These are phyloP conservation scores for Stegodyphus mimosarum DNA, from an alignment of 1,140 invertebrate species.

Conservation along the genomic window DNA sequence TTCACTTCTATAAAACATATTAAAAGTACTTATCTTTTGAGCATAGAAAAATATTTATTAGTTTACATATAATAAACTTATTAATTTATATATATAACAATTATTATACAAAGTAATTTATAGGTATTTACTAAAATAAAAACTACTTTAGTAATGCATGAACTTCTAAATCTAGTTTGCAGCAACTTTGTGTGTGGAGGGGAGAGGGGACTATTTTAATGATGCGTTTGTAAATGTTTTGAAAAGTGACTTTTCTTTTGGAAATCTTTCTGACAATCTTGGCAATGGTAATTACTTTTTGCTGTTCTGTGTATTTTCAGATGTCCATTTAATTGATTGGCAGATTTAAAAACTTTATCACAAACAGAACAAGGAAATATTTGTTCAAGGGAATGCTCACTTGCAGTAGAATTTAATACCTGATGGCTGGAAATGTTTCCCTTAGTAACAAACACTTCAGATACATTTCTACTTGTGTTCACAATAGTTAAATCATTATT, in stretches of 20 bases:
- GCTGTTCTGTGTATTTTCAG: constrained; percentile 15
- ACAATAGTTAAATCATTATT: background rate
- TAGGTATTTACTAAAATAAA: too few relatives aligned
- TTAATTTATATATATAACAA: too few relatives aligned
- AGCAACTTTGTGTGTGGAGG: too few relatives aligned
- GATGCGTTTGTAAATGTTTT: constrained; percentile 34
- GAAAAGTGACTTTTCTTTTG: constrained; percentile 37
- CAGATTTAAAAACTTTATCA: constrained; percentile 40
- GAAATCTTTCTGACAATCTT: constrained; percentile 43
- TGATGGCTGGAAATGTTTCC: background rate
- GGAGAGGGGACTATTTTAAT: too few relatives aligned
- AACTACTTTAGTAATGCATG: too few relatives aligned
- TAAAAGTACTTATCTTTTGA: too few relatives aligned
- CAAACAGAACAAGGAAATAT: constrained; percentile 18
- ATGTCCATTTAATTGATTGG: constrained; percentile 28
- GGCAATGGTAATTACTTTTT: constrained; percentile 35
- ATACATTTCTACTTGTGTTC: background rate
- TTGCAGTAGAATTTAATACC: constrained; percentile 14
- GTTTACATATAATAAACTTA: too few relatives aligned
- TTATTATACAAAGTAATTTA: too few relatives aligned
- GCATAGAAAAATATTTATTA: too few relatives aligned
- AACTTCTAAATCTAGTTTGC: too few relatives aligned
- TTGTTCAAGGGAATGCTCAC: background rate
- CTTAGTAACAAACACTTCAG: constrained; percentile 2
- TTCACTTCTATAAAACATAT: too few relatives aligned